These are phyloP conservation scores for Leucania comma DNA, from an alignment of 2,888 invertebrate genomes.

Conservation along the genomic window DNA sequence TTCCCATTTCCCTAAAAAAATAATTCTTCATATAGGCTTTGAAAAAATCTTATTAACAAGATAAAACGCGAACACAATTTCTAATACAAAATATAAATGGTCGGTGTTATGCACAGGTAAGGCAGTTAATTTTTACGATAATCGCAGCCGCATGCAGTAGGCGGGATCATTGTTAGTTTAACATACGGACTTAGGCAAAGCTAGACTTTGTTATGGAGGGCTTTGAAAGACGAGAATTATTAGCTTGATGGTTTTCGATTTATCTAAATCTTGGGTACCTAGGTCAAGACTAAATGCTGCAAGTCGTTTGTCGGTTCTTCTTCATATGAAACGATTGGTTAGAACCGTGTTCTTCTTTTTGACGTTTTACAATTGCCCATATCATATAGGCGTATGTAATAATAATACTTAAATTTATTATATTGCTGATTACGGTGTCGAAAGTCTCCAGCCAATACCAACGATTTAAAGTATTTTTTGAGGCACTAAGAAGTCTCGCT, in stretches of 20 bases:
- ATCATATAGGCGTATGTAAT: no score
- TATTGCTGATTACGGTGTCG: no score
- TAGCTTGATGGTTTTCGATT: slow-evolving; percentile 18
- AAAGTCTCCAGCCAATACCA: no score
- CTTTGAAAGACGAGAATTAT: slow-evolving; percentile 36
- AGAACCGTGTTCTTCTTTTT: no score
- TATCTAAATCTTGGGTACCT: neutral
- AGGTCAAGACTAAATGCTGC: no score
- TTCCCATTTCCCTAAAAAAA: neutral
- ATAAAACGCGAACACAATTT: slow-evolving; percentile 48
- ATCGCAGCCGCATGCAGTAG: slow-evolving; percentile 79
- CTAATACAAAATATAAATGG: slow-evolving; percentile 61
- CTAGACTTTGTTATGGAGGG: slow-evolving; percentile 71
- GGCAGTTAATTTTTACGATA: slow-evolving; percentile 83
- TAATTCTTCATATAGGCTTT: neutral
- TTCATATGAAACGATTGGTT: no score
- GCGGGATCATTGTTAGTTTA: slow-evolving; percentile 76
- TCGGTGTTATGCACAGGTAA: slow-evolving; percentile 72
- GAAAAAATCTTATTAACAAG: slow-evolving; percentile 40
- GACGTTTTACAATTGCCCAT: no score
- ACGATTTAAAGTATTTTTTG: no score
- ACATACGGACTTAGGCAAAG: slow-evolving; percentile 69
- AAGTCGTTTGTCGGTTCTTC: no score
- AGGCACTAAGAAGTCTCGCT: no score
- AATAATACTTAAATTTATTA: no score